A percentile compares a stretch with the other conserved stretches of the same genome.
Evolutionary conservation across 2,888 invertebrate species (phyloP).

Genomic region (Lepetodrilus schrolli): DNA sequence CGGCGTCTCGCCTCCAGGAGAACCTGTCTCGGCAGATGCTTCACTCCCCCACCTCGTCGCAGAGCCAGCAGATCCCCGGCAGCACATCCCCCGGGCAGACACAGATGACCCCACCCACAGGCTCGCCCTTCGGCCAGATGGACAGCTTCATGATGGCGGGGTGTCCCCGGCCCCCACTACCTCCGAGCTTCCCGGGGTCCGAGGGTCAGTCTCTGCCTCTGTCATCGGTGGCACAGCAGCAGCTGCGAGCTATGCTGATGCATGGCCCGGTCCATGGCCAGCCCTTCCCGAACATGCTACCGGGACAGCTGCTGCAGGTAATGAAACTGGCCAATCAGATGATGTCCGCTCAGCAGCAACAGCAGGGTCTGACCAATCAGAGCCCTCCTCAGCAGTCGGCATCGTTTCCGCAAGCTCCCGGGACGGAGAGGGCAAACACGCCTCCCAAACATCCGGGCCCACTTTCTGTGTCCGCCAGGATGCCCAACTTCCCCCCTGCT

Average conservation of each 20-base stretch:
- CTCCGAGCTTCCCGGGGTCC: constrained; percentile 42
- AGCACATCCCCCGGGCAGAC: not conserved
- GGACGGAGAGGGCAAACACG: constrained; percentile 38
- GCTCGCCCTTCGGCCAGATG: not conserved
- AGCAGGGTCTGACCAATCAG: not conserved
- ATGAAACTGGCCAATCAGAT: constrained; percentile 7
- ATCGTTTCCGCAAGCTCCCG: constrained; percentile 46
- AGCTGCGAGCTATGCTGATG: constrained; percentile 8
- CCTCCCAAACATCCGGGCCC: not conserved
- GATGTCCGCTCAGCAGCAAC: not conserved
- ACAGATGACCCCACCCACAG: not conserved
- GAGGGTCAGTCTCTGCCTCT: not conserved
- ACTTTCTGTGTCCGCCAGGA: not conserved
- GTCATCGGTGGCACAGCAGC: constrained; percentile 32
- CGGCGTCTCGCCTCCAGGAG: not conserved
- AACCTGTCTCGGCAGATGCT: not conserved
- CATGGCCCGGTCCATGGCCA: not conserved
- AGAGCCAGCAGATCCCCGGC: constrained; percentile 30
- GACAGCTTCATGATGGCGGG: constrained; percentile 8
- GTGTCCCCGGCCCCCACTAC: constrained; percentile 23
- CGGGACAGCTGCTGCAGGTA: constrained; percentile 43
- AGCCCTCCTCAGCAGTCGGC: not conserved
- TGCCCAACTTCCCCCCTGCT: not conserved
- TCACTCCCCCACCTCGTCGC: constrained; percentile 9
- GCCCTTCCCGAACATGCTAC: constrained; percentile 71